Percentiles rank a stretch among this genome's conserved stretches.
Conservation (phyloP, 2,797 vertebrate genomes). For the Gallirallus australis region DNA sequence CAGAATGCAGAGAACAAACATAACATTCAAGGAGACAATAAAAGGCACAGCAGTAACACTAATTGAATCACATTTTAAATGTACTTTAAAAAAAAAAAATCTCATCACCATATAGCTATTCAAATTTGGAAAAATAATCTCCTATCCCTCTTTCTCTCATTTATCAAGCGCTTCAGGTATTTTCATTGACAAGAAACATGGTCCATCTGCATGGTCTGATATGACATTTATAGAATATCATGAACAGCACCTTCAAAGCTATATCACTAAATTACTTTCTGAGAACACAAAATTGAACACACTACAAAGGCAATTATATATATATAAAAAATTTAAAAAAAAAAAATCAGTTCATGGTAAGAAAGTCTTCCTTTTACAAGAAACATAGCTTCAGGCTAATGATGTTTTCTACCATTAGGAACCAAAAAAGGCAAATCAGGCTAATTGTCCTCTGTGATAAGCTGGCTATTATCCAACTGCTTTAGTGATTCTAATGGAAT, state of each 20-base stretch:
- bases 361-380: not conserved
- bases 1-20: not conserved
- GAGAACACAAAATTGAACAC: not conserved
- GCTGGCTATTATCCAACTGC: not conserved
- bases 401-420: not conserved
- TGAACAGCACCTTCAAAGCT: not conserved
- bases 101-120: not conserved
- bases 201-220: not conserved
- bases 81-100: not conserved
- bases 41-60: not conserved
- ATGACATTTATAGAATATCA: not conserved
- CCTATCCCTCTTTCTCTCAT: not conserved
- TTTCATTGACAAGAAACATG: not conserved
- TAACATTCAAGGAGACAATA: not conserved
- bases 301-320: not conserved
- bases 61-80: not conserved
- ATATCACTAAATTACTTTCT: not conserved
- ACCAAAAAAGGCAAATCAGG: not conserved
- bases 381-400: not conserved
- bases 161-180: not conserved
- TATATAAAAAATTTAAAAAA: not conserved
- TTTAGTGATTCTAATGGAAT: not conserved
- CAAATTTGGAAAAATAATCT: not conserved
- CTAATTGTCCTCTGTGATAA: not conserved
- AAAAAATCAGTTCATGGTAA: not conserved